Base-by-base conservation (phyloP, 92 coral and sea anemone genomes). In the Metridium senile region DNA sequence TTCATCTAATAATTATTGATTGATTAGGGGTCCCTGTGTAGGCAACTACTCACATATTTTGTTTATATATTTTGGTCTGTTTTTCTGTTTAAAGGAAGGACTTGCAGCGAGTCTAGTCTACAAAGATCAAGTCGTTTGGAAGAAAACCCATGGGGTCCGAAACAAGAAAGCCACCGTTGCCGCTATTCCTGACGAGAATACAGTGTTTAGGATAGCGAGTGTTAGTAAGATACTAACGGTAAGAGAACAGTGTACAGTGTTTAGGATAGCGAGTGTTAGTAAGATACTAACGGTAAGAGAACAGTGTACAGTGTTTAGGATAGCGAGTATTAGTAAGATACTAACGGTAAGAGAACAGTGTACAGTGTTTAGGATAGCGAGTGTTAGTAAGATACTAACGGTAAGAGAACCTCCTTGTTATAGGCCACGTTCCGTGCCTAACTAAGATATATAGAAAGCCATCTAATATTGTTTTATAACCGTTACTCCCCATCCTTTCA, bases 141-240 rank as follows among this genome's bases (percentile, higher is more conserved):
- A 77, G 45, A 81, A 74, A 26, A 86, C 76, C 25, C 81, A 82
- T 54, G 98, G 98, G 49, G 77, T 77, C 22, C 81, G 81, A 68
- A 90, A 89, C 74, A 86, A 88, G 62, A 86, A 81, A 45, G 75
- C 83, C 27, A 62, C 74, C 13, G 56, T 74, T 20, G 45, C 74
- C 18, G 69, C 46, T 56, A 35, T 87, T 62, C 97, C 97, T 6
- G 75, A 92, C 66, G 83, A 91, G 22, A 86, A 94, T 59, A 94
- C 97, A 16, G 90, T 87, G 13, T 94, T 91, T 67, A 90, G 98
- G 66, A 90, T 93, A 21, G 98, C 97, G 58, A 94, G 98, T 77
- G 85, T 94, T 62, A 90, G 90, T 65, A 94, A 94, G 73, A 74
- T 91, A 43, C 85, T 91, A 58, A 94, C 93, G 78, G 98, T 94